A percentile compares a stretch with the other conserved stretches of the same genome.
Conservation (phyloP, 2,888 invertebrate genomes). For the Serripes groenlandicus region DNA sequence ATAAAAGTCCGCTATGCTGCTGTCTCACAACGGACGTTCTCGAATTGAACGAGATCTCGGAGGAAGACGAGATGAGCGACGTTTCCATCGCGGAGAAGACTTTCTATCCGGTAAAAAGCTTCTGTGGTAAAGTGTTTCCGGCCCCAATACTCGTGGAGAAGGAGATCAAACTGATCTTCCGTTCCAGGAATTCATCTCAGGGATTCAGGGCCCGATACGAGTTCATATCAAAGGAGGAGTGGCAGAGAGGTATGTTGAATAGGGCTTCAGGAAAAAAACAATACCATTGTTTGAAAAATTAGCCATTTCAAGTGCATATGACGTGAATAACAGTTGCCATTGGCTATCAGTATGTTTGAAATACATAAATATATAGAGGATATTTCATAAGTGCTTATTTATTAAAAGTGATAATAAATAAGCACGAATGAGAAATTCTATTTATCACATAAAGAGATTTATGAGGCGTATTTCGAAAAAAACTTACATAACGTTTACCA, state of each 20-base stretch:
- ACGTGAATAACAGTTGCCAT: too few relatives aligned
- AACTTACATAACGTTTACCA: too few relatives aligned
- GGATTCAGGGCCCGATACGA: conserved; percentile 98
- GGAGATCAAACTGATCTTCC: conserved; percentile 95
- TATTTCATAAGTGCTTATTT: too few relatives aligned
- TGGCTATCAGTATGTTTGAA: too few relatives aligned
- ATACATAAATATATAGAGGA: too few relatives aligned
- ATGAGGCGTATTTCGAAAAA: too few relatives aligned
- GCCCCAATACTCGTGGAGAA: conserved; percentile 97
- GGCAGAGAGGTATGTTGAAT: conserved; percentile 70
- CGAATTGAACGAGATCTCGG: conserved; percentile 72
- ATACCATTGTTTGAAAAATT: too few relatives aligned
- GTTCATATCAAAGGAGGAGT: conserved; percentile 88
- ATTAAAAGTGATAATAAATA: too few relatives aligned
- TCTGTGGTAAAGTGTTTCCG: conserved; percentile 94
- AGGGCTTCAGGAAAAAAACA: too few relatives aligned
- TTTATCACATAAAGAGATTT: too few relatives aligned
- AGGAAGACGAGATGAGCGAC: conserved; percentile 26
- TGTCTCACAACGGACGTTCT: conserved; percentile 79
- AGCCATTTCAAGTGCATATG: too few relatives aligned
- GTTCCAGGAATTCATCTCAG: conserved; percentile 94
- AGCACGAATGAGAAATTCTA: too few relatives aligned
- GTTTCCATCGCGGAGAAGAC: conserved; percentile 6
- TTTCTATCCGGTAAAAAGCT: conserved; percentile 90
- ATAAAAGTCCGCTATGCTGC: conserved; percentile 35